Base-by-base conservation (phyloP, 1,140 invertebrate species). In the Drosophila punjabiensis region DNA sequence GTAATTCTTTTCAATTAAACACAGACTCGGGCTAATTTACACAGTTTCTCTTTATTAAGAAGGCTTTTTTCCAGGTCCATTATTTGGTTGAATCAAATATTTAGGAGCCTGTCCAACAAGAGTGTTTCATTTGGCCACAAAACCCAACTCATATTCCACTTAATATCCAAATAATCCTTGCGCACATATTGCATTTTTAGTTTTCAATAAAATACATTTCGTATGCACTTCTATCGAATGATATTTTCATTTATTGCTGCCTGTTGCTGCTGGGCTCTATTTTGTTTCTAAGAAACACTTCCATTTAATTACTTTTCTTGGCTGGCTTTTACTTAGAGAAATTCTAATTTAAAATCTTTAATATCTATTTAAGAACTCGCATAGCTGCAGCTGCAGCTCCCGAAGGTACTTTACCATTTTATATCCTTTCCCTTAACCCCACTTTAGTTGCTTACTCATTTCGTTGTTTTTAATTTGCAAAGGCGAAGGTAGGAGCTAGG, bases 401-500 rank as follows among this genome's bases (percentile, higher is more conserved):
- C 9, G 1, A 5, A 20, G 35, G n/a, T 60, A 60, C 48, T 59
- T 52, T 58, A 41, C 18, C 47, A 66, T 69, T 75, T 67, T 67
- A 74, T 52, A 76, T 55, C 20, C 24, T 24, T 24, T 24, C 45
- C 24, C 32, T 53, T 50, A 32, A 69, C 58, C 41, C 52, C 35
- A 20, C 68, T 70, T 67, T 56, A 61, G 56, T 76, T 79, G 70
- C 45, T 73, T 43, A 41, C 68, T 52, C 53, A 60, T 75, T 75
- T 73, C n/a, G 10, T 43, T 41, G 30, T 53, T 84, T 79, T 84
- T 84, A 80, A 84, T 84, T 84, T 84, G 66, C 65, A 45, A 62
- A 69, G 47, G 33, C 13, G 14, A 18, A 13, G 35, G 37, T 39
- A 47, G 37, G 41, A 18, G 41, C 3, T 5, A 9, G 7, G 1